Conservation (phyloP, 2,888 invertebrate species). For the Entomobrya multifasciata region DNA sequence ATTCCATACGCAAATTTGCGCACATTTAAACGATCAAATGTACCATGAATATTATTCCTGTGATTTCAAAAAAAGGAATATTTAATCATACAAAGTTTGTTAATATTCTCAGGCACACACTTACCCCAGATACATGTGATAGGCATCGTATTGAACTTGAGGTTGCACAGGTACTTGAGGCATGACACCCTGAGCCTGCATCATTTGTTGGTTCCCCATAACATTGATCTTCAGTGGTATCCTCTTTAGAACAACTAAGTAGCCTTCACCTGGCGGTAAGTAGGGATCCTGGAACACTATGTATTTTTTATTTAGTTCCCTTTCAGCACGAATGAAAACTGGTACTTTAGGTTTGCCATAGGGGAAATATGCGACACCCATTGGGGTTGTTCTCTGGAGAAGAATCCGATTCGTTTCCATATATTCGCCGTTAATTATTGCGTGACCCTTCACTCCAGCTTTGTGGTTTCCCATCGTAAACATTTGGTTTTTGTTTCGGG, state of each 20-base stretch:
- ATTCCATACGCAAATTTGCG: slow-evolving; percentile 55
- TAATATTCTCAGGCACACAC: not conserved
- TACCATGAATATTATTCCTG: slow-evolving; percentile 50
- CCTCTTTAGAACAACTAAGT: slow-evolving; percentile 51
- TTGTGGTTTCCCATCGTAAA: not conserved
- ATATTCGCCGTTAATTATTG: slow-evolving; percentile 58
- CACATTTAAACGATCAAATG: slow-evolving; percentile 52
- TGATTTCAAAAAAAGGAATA: not conserved
- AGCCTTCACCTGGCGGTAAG: slow-evolving; percentile 59
- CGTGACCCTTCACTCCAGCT: slow-evolving; percentile 41
- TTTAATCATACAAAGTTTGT: not conserved
- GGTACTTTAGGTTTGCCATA: slow-evolving; percentile 44
- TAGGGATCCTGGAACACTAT: slow-evolving; percentile 58
- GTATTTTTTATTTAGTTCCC: slow-evolving; percentile 46
- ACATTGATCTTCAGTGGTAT: slow-evolving; percentile 30
- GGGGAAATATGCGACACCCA: slow-evolving; percentile 42
- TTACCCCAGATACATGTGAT: slow-evolving; percentile 54
- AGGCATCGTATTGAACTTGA: slow-evolving; percentile 46
- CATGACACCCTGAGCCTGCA: not conserved
- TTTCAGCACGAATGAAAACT: slow-evolving; percentile 36
- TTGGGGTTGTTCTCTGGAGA: not conserved
- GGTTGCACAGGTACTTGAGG: not conserved
- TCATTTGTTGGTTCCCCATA: not conserved
- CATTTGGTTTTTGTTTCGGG: not conserved
- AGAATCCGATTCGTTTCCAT: slow-evolving; percentile 52